phyloP scores from a whole-genome alignment of 2,888 invertebrate genomes.

The Noctua fimbriata region DNA sequence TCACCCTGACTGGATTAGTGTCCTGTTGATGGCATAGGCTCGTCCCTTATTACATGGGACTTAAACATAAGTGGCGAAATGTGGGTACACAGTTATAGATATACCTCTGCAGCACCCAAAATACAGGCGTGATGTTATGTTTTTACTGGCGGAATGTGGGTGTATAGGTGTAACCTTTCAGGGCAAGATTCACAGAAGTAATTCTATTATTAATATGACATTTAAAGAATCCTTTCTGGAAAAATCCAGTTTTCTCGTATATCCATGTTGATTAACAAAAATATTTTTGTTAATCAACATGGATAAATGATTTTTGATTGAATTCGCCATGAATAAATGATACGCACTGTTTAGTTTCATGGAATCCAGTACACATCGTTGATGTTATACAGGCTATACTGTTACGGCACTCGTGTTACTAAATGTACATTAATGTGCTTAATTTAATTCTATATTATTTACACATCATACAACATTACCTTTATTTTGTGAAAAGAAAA shows the following conservation, averaged over 20 bases:
- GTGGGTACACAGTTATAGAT: background rate
- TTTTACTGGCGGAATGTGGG: background rate
- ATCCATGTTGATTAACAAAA: background rate
- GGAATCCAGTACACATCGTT: background rate
- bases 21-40: background rate
- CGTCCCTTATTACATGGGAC: background rate
- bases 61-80: background rate
- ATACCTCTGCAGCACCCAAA: background rate
- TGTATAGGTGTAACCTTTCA: background rate
- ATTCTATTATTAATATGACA: no score
- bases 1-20: background rate
- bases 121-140: background rate
- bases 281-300: no score
- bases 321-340: slow-evolving; percentile 21
- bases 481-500: background rate
- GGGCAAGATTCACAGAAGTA: no score
- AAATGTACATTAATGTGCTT: background rate
- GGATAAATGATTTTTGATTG: no score
- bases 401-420: background rate
- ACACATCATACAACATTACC: background rate
- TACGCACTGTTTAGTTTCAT: slow-evolving; percentile 21
- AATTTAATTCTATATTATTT: background rate
- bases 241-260: background rate
- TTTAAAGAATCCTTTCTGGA: no score
- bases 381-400: slow-evolving; percentile 13